Evolutionary conservation across 2,113 vertebrate genomes (phyloP).

Genomic region (Ctenodactylus gundi): DNA sequence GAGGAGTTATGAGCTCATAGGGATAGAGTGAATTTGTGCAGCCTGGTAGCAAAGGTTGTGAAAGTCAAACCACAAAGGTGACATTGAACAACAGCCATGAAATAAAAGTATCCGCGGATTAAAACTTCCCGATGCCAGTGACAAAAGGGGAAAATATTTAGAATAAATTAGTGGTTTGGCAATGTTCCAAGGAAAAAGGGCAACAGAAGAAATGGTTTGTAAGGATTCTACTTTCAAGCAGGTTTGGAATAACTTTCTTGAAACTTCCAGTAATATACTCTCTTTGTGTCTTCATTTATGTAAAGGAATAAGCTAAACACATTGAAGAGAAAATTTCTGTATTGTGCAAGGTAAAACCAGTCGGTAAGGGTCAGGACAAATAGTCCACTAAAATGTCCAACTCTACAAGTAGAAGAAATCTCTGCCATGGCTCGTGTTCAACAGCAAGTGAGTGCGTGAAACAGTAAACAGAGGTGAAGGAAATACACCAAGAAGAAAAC

Average conservation of each 20-base stretch:
- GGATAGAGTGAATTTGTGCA: slow-evolving; percentile 91
- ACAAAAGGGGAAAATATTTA: slow-evolving; percentile 85
- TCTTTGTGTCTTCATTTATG: background rate
- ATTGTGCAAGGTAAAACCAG: background rate
- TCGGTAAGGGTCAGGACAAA: slow-evolving; percentile 44
- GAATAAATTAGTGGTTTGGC: slow-evolving; percentile 86
- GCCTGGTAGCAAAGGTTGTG: slow-evolving; percentile 88
- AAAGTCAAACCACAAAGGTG: slow-evolving; percentile 90
- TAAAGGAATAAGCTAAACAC: background rate
- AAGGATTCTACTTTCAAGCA: slow-evolving; percentile 84
- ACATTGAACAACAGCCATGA: slow-evolving; percentile 92
- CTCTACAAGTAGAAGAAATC: slow-evolving; percentile 29
- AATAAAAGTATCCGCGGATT: slow-evolving; percentile 89
- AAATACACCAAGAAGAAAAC: slow-evolving; percentile 86
- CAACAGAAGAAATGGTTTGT: slow-evolving; percentile 88
- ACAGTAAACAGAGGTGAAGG: slow-evolving; percentile 77
- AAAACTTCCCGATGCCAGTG: slow-evolving; percentile 83
- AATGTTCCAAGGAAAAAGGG: slow-evolving; percentile 91
- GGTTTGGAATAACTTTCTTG: slow-evolving; percentile 88
- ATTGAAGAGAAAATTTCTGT: background rate
- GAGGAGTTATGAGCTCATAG: slow-evolving; percentile 88
- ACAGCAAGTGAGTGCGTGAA: slow-evolving; percentile 54
- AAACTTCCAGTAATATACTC: slow-evolving; percentile 73
- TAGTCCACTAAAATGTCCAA: background rate
- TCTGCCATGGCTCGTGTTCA: background rate